Conservation (phyloP, 2,113 vertebrate genomes). For the Chroicocephalus ridibundus region DNA sequence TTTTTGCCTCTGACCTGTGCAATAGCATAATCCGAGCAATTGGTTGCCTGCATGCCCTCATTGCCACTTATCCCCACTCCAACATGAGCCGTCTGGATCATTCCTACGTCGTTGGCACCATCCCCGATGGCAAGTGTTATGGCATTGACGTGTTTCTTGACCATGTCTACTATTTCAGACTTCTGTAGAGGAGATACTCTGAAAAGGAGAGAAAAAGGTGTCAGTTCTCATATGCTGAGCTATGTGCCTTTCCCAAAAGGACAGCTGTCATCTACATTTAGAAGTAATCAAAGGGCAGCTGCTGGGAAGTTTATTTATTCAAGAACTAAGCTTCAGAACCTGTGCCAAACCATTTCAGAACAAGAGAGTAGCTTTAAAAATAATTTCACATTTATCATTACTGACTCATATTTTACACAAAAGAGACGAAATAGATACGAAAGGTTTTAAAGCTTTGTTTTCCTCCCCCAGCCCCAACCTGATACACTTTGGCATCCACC, state of each 20-base stretch:
- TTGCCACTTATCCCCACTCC: conserved; percentile 98
- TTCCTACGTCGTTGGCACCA: conserved; percentile 96
- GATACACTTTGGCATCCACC: background rate
- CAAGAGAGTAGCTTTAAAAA: conserved; percentile 45
- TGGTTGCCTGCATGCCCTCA: conserved; percentile 98
- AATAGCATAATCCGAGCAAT: conserved; percentile 97
- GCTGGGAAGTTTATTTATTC: conserved; percentile 53
- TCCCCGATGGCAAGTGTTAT: conserved; percentile 97
- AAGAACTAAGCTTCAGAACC: conserved; percentile 37
- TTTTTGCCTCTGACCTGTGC: conserved; percentile 85
- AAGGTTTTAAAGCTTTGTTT: background rate
- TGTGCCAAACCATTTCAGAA: conserved; percentile 60
- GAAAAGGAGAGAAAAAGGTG: conserved; percentile 58
- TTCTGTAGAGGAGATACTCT: conserved; percentile 98
- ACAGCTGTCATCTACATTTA: conserved; percentile 72
- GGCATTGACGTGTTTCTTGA: conserved; percentile 96
- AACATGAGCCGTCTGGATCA: conserved; percentile 98
- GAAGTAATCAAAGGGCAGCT: conserved; percentile 53
- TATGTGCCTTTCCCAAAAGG: conserved; percentile 2
- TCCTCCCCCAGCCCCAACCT: background rate
- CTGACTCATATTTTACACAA: background rate
- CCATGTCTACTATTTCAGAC: conserved; percentile 98
- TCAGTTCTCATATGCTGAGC: conserved; percentile 51
- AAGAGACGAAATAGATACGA: background rate
- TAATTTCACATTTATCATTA: background rate